These are phyloP conservation scores for Ceratosolen fusciceps DNA, from an alignment of 1,140 invertebrate genomes.

Conservation along the genomic window DNA sequence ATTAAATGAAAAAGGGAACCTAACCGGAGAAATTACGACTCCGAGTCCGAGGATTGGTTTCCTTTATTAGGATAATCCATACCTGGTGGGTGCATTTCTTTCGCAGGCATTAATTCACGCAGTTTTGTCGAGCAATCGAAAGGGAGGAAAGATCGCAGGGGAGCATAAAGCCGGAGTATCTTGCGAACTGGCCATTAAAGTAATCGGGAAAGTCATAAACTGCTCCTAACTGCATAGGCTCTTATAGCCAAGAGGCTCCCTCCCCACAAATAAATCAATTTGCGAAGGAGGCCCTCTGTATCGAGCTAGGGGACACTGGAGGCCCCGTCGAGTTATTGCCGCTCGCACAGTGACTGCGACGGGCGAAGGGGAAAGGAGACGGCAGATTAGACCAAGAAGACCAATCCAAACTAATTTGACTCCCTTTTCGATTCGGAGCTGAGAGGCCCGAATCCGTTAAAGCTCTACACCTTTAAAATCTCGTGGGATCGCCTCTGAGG, in stretches of 20 bases:
- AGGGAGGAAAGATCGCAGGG: not conserved
- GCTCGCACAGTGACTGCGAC: not conserved
- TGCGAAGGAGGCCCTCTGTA: not conserved
- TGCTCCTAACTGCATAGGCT: not conserved
- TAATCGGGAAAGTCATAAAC: constrained; percentile 21
- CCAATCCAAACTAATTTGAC: no score
- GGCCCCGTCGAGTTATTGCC: not conserved
- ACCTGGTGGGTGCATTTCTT: no score
- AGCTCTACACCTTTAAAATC: no score
- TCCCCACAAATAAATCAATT: constrained; percentile 34
- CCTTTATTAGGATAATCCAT: no score
- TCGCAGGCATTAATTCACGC: not conserved
- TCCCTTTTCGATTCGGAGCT: no score
- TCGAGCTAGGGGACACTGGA: not conserved
- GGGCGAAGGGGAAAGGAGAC: not conserved
- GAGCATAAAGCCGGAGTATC: no score
- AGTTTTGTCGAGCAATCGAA: not conserved
- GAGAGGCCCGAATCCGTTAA: no score
- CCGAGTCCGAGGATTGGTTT: not conserved
- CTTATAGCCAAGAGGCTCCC: not conserved
- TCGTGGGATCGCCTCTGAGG: no score
- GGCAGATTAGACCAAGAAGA: no score
- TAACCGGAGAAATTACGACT: not conserved
- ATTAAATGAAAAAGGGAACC: not conserved
- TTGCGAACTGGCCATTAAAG: not conserved